Evolutionary conservation across 2,888 invertebrate species (phyloP), one percentile per base, ranked within the genome.

Genomic region (Morpho achilles): DNA sequence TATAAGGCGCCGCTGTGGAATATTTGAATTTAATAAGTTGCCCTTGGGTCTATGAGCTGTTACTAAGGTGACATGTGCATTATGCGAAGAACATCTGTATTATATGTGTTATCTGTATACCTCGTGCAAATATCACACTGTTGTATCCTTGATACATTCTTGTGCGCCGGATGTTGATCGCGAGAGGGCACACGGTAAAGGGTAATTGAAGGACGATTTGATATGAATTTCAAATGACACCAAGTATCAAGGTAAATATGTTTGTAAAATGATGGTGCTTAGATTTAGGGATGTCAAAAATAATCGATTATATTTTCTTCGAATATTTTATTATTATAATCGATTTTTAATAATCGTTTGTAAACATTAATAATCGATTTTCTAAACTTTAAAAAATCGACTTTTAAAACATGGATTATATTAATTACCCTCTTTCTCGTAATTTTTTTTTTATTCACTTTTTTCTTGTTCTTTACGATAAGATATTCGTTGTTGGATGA

Each of bases 121-220:
- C 32, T 10, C 23, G 60, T 60, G 65, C 65, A 65, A 66, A 66
- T 50, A 64, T 53, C 53, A 58, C 53, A 45, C 57, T 55, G 57
- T 57, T 52, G 53, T 65, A 63, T 66, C 61, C 56, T 64, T 63
- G 46, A 63, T 58, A 60, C 51, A 68, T 60, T 66, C 65, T 67
- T 65, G 67, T 61, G 56, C 73, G 75, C 81, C 84, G 84, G 84
- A 84, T 84, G 82, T 84, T 74, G 67, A 76, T 80, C 75, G 74
- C 75, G 70, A 70, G 65, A 66, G 57, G 59, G 56, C 51, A 59
- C 54, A 57, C 67, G 63, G 69, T 67, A 73, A 79, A 84, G 86
- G 85, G 80, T 79, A 82, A 56, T 62, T 71, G 84, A 87, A 88
- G 87, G 87, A 84, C 87, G 75, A 62, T 64, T 64, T 65, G 73